A percentile compares a stretch with the other conserved stretches of the same genome.
Evolutionary conservation across 2,113 vertebrate genomes (phyloP).

Genomic region (Thunnus maccoyii): DNA sequence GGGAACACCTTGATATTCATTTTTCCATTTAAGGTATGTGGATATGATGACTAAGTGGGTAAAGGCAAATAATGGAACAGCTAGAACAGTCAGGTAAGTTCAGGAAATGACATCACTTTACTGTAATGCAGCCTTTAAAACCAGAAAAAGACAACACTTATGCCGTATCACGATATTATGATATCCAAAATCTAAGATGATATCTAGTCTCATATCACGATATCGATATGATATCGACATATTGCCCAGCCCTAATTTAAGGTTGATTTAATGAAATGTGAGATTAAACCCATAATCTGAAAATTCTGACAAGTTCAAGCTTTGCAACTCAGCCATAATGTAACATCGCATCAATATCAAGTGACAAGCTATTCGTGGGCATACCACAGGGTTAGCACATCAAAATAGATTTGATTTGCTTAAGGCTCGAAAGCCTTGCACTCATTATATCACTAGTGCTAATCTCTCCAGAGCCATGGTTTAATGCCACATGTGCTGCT

Average conservation of each 20-base stretch:
- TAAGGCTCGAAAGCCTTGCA: constrained; percentile 34
- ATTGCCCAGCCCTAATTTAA: neutral
- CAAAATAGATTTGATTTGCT: constrained; percentile 60
- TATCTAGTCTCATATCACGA: no score
- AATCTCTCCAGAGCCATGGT: constrained; percentile 45
- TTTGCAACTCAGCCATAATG: neutral
- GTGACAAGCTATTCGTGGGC: constrained; percentile 10
- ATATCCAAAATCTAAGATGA: no score
- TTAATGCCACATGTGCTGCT: constrained; percentile 46
- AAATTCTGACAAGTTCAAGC: constrained; percentile 6
- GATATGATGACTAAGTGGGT: no score
- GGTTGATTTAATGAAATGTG: neutral
- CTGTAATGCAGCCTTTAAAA: no score
- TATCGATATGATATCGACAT: no score
- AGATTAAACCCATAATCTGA: neutral
- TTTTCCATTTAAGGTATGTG: neutral
- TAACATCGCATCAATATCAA: constrained; percentile 15
- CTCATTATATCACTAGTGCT: constrained; percentile 41
- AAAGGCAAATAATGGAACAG: no score
- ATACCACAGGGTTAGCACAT: constrained; percentile 45
- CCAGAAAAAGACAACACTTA: no score
- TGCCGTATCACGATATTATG: no score
- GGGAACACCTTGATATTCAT: neutral
- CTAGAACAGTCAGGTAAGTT: no score
- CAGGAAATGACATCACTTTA: no score